Conservation (phyloP, 2,888 invertebrate species). For the Epinotia nisella region DNA sequence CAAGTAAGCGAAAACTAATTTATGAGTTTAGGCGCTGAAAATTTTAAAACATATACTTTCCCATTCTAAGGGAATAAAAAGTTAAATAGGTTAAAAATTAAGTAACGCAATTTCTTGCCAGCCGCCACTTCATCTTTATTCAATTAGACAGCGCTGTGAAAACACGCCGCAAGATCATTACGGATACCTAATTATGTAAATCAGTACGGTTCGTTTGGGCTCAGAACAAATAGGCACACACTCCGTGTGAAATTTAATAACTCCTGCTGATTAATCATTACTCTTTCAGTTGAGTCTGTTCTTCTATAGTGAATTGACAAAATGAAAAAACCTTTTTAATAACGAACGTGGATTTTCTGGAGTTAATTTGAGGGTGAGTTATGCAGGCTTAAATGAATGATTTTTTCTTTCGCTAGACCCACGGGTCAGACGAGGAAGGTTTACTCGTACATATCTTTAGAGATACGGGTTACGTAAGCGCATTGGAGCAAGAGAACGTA, state of each 20-base stretch:
- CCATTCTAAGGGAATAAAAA: background rate
- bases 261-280: conserved; percentile 6
- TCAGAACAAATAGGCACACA: conserved; percentile 35
- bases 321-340: conserved; percentile 22
- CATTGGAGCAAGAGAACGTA: background rate
- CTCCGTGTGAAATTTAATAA: conserved; percentile 25
- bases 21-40: background rate
- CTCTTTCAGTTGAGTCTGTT: conserved; percentile 14
- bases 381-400: conserved; percentile 22
- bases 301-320: conserved; percentile 11
- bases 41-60: background rate
- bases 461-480: background rate
- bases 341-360: background rate
- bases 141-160: conserved; percentile 13
- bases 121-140: conserved; percentile 28
- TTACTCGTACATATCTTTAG: background rate
- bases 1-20: background rate
- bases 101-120: background rate
- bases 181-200: conserved; percentile 37
- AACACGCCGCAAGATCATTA: conserved; percentile 24
- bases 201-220: conserved; percentile 17
- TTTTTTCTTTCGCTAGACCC: conserved; percentile 12
- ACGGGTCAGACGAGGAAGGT: background rate
- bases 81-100: background rate
- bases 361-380: conserved; percentile 9